Evolutionary conservation across 1,140 invertebrate genomes (phyloP), one percentile per base, ranked within the genome.

Genomic region (Nephila pilipes): DNA sequence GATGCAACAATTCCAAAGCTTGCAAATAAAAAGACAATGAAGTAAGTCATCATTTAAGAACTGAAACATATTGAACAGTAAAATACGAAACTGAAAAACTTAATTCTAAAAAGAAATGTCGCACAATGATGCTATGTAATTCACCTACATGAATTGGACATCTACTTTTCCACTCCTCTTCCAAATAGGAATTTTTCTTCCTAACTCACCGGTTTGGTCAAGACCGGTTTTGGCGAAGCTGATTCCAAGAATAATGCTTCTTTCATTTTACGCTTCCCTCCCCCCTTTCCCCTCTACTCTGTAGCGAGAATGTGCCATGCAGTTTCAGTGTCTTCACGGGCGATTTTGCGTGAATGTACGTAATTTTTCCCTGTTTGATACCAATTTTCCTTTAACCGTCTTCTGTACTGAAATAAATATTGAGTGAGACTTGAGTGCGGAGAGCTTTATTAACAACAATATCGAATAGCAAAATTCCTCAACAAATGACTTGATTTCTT

Each of bases 161-260:
- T 75, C 69, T 32, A 81, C 46, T 81, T 54, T 46, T n/a, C 80
- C 80, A 38, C 36, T 25, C 14, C 46, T 38, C 12, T 55, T n/a
- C 46, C 46, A 55, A 81, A 81, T n/a, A 75, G 69, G 69, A 81
- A 81, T 55, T 55, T 81, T 55, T 81, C 80, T 55, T 55, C 46
- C 80, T 55, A 46, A 55, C 80, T 81, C 36, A 55, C 36, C 80
- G 46, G 80, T 81, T 81, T 81, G 80, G 38, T 81, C 38, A 81
- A 81, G 80, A 81, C 80, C 80, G 80, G 80, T 81, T 81, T 81
- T n/a, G 29, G 38, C 80, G n/a, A 81, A 81, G 80, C 25, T 55
- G 80, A 81, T 81, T 81, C 80, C 46, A 1, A 54, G 80, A 81
- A 81, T 55, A 55, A 81, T 81, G 36, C 46, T 55, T 36, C 80